Evolutionary conservation across 2,888 invertebrate species (phyloP), one percentile per base, ranked within the genome.

Genomic region (Spilosoma lubricipeda): DNA sequence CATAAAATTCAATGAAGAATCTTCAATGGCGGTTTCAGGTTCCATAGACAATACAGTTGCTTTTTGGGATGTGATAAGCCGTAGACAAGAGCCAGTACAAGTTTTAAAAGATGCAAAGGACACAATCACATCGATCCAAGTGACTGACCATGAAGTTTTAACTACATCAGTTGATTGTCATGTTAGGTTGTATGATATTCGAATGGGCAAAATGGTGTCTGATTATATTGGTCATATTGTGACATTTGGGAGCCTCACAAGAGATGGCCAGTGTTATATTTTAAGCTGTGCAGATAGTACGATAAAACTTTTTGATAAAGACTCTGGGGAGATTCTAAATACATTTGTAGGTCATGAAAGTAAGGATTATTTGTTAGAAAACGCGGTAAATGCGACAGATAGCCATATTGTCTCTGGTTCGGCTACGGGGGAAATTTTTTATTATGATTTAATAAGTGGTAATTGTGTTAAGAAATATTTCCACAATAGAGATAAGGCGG

Each of bases 1-100:
- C 86, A 97, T 99, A 9, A 96, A 96, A 82, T 99, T 98, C 91
- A 99, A 99, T 91, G 99, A 99, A 93, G 99, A 99, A 89, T 99
- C 99, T 0, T 97, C 98, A 1, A 97, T 99, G 89, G 98, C 98
- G 0, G 94, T 99, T 45, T 99, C 99, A 3, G 99, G 99, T 0
- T 98, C 99, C 20, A 97, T 98, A 72, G 99, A 99, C 92, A 98
- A 99, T 88, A 97, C 98, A 0, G 98, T 99, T 0, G 97, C 98
- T 95, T 97, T 98, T 84, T 99, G 99, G 99, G 99, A 99, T 70
- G 84, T 93, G 2, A 79, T 92, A 2, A 94, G 95, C 76, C 90
- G 95, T 67, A 89, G 94, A 82, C 94, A 94, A 84, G 95, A 94
- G 75, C 94, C 95, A 0, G 92, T 95, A 7, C 93, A 96, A 91